Base-by-base conservation (phyloP, 1,140 invertebrate genomes). In the Druon quercuslanigerum region DNA sequence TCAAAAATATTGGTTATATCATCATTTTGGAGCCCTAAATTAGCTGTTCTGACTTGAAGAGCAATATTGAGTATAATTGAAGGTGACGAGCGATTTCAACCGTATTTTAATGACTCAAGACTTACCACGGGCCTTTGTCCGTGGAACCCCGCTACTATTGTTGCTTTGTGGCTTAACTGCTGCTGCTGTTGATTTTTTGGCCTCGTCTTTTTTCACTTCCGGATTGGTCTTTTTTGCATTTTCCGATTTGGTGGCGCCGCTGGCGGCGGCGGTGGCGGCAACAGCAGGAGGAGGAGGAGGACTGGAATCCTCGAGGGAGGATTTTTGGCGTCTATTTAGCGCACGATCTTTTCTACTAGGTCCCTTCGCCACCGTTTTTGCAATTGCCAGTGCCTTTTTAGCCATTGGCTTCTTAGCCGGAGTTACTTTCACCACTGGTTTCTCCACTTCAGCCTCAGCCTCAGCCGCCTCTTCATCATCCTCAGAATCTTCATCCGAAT, bases 311-410 rank as follows among this genome's bases (percentile, higher is more conserved):
- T 81, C 79, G 52, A 51, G 74, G 13, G 77, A 14, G 76, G 82
- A 66, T 82, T 88, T 73, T 79, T 72, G 78, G 60, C 86, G 85
- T 81, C 89, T 85, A 50, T 89, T 90, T 20, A 90, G 72, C 5
- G 87, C 88, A 72, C 89, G 83, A 57, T 91, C 90, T 7, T 89
- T 88, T 75, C 90, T 90, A 75, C 84, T 91, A 0, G 88, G 87
- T 50, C 89, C 88, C 40, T 91, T 90, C 5, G 85, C 86, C 12
- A 89, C 86, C 12, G 88, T 86, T 71, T 91, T 90, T 19, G 87
- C 86, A 16, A 90, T 87, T 0, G 87, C 88, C 8, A 89, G 60
- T 52, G 86, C 75, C 76, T 91, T 91, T 50, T 85, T 89, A 6
- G 84, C 78, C 6, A 85, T 75, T 46, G 85, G 79, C 76, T 91